Evolutionary conservation across 2,888 invertebrate species (phyloP), one percentile per base, ranked within the genome.

Genomic region (Eristalis tenax): DNA sequence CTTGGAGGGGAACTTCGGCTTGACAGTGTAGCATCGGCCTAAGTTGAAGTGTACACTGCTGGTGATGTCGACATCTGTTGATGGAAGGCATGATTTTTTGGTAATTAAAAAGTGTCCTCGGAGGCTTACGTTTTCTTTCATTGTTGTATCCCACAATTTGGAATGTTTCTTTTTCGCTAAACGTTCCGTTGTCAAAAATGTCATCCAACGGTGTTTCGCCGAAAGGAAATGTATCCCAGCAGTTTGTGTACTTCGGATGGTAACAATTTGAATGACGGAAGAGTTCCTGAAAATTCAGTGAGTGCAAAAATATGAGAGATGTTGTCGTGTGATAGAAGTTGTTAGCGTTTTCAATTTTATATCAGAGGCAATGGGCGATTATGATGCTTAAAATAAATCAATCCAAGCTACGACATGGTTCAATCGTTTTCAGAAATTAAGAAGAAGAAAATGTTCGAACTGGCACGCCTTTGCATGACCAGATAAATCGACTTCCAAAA

Each of bases 21-120:
- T 92, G 8, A 96, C 89, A 0, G 95, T 95, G 90, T 94, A 94
- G 90, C 96, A 96, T 63, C 94, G 94, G 0, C 96, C 96, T 81
- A 92, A 90, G 11, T 93, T 90, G 88, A 95, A 94, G 61, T 94
- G 94, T 1, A 94, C 89, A 0, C 93, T 94, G 28, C 94, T 91
- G 1, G 91, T 92, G 4, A 95, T 88, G 13, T 93, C 92, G 2
- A 95, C 91, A 90, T 94, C 95, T 95, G 89, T 50, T 6, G 0
- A 18, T 13, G 13, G 22, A 65, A 73, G 22, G 6, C 57, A 13
- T 35, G 26, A 6, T n/a, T 70, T n/a, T 61, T 3, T 1, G 63
- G 66, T 23, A 28, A 28, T 68, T 4, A 57, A 11, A 23, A 23
- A n/a, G 23, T 22, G 1, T 13, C 3, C n/a, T 5, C 0, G 4